Base-by-base conservation (phyloP, 2,888 invertebrate genomes). In the Aplocera efformata region DNA sequence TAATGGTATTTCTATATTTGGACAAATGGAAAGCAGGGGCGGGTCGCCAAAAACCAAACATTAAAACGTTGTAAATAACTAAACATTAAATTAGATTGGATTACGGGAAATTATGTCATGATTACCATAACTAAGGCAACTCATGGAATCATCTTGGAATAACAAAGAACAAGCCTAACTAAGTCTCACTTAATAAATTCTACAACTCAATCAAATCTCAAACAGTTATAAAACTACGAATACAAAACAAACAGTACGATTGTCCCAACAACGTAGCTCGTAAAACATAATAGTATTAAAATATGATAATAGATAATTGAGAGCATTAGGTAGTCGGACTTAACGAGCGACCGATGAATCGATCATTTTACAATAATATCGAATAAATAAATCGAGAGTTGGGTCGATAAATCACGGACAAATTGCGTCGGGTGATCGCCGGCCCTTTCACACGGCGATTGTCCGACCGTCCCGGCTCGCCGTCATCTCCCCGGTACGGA, bases 381-480 rank as follows among this genome's bases (percentile, higher is more conserved):
- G 56, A 57, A 59, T 45, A 36, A 32, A 37, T 31, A 35, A 32
- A 44, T 44, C 39, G 23, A 51, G 40, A 43, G 53, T 55, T 34
- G 57, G 48, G 42, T 48, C 56, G 53, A 66, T 67, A 50, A 56
- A 64, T 66, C 62, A 59, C 47, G 30, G 46, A 53, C 53, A 50
- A 57, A 56, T 63, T 53, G 54, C 32, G 27, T 31, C 47, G 55
- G 66, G 58, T 58, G 32, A 39, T 45, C 34, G 32, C 42, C 40
- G 49, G 49, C 50, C 56, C 45, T 48, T 58, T 63, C 66, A 56
- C 62, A 62, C 58, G 56, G 42, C 41, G 50, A 11, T 27, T 7
- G 21, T 20, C 46, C 42, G 5, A 60, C 61, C 60, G 60, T 45
- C 32, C 24, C 21, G 21, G 4, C 20, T 24, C 13, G 6, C 10